phyloP scores from a whole-genome alignment of 2,113 vertebrate species.

The Hemicordylus capensis region DNA sequence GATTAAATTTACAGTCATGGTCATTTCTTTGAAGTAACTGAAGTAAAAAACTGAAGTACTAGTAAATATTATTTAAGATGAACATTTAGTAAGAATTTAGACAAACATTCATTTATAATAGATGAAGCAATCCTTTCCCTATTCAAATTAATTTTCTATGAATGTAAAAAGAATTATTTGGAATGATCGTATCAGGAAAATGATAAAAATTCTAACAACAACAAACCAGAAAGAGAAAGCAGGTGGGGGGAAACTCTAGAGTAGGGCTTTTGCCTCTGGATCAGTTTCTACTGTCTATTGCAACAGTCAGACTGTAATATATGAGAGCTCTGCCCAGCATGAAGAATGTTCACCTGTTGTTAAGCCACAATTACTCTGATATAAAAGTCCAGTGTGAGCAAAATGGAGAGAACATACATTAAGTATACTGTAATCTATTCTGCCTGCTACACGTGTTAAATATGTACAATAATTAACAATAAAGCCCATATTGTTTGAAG shows the following conservation, averaged over 20 bases:
- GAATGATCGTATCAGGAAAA: neutral
- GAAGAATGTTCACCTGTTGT: conserved; percentile 25
- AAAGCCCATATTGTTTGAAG: neutral
- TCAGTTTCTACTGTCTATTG: neutral
- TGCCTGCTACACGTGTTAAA: conserved; percentile 5
- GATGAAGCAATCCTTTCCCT: neutral
- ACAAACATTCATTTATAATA: neutral
- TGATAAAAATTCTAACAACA: no score
- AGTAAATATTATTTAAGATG: neutral
- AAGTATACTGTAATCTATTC: conserved; percentile 9
- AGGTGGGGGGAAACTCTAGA: neutral
- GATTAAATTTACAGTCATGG: neutral
- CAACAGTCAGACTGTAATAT: neutral
- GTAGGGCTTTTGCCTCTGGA: neutral
- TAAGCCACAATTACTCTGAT: neutral
- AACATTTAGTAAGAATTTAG: neutral
- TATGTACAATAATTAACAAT: conserved; percentile 22
- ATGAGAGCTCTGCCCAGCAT: neutral
- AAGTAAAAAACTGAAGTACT: neutral
- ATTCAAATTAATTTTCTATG: neutral
- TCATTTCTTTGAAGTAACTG: neutral
- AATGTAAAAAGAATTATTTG: neutral
- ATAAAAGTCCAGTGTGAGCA: conserved; percentile 8
- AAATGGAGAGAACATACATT: conserved; percentile 32
- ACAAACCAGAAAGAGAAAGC: neutral